Conservation (phyloP, 2,888 invertebrate genomes). For the Lasioglossum pauxillum region DNA sequence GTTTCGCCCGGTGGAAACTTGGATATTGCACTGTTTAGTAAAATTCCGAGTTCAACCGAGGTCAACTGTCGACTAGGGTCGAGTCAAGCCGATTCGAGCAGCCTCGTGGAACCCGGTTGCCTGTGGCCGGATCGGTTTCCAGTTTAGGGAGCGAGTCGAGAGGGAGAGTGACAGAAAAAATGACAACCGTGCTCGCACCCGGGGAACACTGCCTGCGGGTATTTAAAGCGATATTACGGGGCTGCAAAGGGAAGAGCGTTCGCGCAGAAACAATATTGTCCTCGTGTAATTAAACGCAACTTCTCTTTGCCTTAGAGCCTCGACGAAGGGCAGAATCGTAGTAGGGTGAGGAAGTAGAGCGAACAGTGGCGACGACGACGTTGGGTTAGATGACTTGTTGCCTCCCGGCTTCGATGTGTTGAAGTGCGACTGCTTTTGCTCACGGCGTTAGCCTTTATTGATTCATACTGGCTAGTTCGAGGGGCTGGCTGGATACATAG, state of each 20-base stretch:
- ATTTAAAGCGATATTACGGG: constrained; percentile 52
- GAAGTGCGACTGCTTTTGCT: constrained; percentile 46
- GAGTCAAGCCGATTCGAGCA: neutral
- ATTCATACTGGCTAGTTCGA: constrained; percentile 60
- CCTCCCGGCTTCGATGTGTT: constrained; percentile 25
- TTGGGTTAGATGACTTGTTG: constrained; percentile 37
- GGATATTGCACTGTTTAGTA: too few species aligned
- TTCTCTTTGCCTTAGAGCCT: constrained; percentile 54
- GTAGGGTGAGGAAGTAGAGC: neutral
- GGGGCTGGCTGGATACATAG: constrained; percentile 40
- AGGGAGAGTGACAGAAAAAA: constrained; percentile 32
- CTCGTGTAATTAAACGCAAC: constrained; percentile 71
- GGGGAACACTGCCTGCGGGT: constrained; percentile 40
- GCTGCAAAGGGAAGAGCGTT: constrained; percentile 41
- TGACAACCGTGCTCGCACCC: neutral
- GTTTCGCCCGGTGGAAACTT: too few species aligned
- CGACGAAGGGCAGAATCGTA: neutral
- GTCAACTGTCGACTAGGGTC: neutral
- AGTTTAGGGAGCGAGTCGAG: neutral
- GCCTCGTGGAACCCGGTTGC: neutral
- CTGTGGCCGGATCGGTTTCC: neutral
- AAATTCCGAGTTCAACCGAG: neutral
- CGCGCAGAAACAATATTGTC: constrained; percentile 72
- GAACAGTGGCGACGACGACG: neutral
- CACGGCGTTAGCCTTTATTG: constrained; percentile 63